Evolutionary conservation across 2,888 invertebrate species (phyloP).

Genomic region (Drosophila lacicola): DNA sequence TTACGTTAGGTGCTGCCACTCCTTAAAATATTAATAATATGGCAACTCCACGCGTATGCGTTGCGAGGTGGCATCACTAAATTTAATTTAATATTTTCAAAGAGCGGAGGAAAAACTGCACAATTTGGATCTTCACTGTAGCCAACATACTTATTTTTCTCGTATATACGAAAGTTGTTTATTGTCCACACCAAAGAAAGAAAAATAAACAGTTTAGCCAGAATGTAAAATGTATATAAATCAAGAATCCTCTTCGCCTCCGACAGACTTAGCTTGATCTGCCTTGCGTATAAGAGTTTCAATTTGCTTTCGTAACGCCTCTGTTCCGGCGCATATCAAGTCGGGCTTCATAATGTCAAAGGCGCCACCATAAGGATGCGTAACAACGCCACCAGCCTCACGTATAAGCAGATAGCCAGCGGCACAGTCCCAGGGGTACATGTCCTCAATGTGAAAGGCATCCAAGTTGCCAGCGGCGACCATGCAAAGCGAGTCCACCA

Average conservation of each 20-base stretch:
- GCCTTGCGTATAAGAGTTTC: constrained; percentile 86
- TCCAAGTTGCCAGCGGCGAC: constrained; percentile 90
- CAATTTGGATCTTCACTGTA: too few species aligned
- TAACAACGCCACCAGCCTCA: constrained; percentile 91
- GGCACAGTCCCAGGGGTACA: constrained; percentile 92
- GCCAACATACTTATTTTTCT: too few species aligned
- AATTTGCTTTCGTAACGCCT: constrained; percentile 85
- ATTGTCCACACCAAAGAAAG: neutral
- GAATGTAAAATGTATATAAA: neutral
- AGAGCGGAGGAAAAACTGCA: too few species aligned
- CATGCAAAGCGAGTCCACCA: constrained; percentile 89
- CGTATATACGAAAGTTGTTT: too few species aligned
- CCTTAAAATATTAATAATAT: too few species aligned
- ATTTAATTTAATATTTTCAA: neutral
- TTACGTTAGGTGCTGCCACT: neutral
- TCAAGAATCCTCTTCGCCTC: constrained; percentile 44
- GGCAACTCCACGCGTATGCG: too few species aligned
- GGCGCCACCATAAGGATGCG: constrained; percentile 87
- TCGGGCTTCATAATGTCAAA: constrained; percentile 87
- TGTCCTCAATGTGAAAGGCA: constrained; percentile 89
- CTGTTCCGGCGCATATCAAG: constrained; percentile 86
- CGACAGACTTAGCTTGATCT: constrained; percentile 83
- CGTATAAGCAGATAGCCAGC: constrained; percentile 90
- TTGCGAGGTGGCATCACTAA: neutral
- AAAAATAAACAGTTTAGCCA: neutral